Conservation (phyloP, 2,113 vertebrate species). For the Elephas maximus region DNA sequence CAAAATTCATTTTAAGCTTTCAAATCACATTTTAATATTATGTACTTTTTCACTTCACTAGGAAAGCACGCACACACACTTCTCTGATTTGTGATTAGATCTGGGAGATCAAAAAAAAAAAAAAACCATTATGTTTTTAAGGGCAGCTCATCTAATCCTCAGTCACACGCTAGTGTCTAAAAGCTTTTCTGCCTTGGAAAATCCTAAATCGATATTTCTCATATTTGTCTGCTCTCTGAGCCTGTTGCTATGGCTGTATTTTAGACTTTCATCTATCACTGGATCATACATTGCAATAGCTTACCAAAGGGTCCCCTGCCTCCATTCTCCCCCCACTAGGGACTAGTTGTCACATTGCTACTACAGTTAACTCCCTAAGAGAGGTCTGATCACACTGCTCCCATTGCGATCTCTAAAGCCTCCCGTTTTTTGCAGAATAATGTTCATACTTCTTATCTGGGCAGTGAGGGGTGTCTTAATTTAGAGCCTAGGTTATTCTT, state of each 20-base stretch:
- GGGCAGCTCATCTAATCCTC: neutral
- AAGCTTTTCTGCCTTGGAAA: slow-evolving; percentile 7
- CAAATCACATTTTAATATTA: slow-evolving; percentile 3
- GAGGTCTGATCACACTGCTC: neutral
- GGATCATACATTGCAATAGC: neutral
- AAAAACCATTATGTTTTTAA: neutral
- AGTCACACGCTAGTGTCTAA: neutral
- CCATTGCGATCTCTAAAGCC: neutral
- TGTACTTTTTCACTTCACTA: neutral
- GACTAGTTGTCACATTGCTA: neutral
- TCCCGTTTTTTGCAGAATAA: neutral
- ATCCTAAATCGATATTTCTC: neutral
- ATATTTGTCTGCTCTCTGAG: neutral
- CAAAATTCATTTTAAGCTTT: slow-evolving; percentile 39
- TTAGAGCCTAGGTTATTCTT: neutral
- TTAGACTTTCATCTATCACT: neutral
- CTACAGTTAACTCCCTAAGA: neutral
- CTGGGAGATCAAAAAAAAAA: slow-evolving; percentile 15
- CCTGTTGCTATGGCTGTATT: neutral
- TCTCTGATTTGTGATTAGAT: neutral
- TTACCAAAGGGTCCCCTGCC: neutral
- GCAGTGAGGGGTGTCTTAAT: neutral
- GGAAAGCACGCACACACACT: neutral
- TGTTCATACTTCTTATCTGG: neutral
- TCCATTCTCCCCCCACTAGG: neutral